phyloP scores from a whole-genome alignment of 2,797 vertebrate genomes.

The Acanthis flammea region DNA sequence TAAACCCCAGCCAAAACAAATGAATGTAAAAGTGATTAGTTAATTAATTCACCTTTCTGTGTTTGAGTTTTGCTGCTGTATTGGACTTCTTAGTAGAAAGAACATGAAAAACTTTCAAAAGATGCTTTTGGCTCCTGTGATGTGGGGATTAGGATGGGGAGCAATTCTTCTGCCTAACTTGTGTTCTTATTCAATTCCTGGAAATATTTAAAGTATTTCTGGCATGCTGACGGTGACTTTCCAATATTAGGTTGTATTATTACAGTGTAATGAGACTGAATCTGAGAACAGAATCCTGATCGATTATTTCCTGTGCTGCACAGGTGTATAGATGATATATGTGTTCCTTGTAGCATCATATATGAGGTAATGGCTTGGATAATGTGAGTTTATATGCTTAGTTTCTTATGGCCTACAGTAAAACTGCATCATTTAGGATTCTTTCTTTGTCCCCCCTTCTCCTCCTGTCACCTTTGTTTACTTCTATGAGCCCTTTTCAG shows the following conservation, averaged over 20 bases:
- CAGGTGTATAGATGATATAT: neutral
- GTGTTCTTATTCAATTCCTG: neutral
- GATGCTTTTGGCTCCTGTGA: neutral
- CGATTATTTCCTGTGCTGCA: neutral
- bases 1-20: neutral
- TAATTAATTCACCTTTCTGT: neutral
- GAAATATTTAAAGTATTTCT: neutral
- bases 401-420: neutral
- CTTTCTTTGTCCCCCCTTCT: neutral
- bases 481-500: neutral
- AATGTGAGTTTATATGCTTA: neutral
- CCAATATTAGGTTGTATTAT: neutral
- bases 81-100: neutral
- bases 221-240: neutral
- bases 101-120: neutral
- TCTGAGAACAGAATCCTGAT: neutral
- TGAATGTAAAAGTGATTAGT: neutral
- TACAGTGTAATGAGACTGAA: neutral
- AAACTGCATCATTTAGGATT: neutral
- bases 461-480: neutral
- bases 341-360: neutral
- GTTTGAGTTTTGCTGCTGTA: neutral
- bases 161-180: neutral
- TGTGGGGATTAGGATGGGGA: neutral
- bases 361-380: neutral